phyloP scores from a whole-genome alignment of 2,113 vertebrate species.

The Mohoua ochrocephala region DNA sequence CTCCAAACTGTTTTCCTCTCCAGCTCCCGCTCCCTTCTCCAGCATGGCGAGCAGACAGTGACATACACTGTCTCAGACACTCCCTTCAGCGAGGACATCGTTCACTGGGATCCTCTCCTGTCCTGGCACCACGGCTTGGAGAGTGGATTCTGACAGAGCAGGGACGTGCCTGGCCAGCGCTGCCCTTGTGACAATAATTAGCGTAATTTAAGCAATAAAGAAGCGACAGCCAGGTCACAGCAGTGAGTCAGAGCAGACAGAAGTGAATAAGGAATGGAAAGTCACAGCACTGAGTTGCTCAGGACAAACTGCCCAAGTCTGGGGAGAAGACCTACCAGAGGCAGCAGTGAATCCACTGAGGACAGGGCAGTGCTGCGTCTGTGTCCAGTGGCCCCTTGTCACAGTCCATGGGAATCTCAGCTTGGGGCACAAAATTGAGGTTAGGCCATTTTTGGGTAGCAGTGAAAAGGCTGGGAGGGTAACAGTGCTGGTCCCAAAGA shows the following conservation, averaged over 20 bases:
- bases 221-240: neutral
- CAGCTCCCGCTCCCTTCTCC: neutral
- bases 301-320: neutral
- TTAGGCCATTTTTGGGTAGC: neutral
- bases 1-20: neutral
- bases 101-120: neutral
- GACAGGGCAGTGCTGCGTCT: neutral
- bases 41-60: neutral
- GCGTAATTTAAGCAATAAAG: neutral
- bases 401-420: neutral
- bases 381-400: neutral
- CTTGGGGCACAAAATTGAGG: neutral
- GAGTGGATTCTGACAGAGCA: neutral
- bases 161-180: neutral
- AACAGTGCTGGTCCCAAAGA: neutral
- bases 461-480: neutral
- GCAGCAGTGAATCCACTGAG: neutral
- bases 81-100: accelerated
- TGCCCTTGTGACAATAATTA: neutral
- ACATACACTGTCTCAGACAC: neutral
- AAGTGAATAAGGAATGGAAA: neutral
- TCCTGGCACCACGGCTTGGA: neutral
- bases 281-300: neutral
- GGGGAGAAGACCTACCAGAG: neutral
- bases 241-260: neutral